Conservation (phyloP, 23 tunicate genomes). For the Trididemnum clinides region DNA sequence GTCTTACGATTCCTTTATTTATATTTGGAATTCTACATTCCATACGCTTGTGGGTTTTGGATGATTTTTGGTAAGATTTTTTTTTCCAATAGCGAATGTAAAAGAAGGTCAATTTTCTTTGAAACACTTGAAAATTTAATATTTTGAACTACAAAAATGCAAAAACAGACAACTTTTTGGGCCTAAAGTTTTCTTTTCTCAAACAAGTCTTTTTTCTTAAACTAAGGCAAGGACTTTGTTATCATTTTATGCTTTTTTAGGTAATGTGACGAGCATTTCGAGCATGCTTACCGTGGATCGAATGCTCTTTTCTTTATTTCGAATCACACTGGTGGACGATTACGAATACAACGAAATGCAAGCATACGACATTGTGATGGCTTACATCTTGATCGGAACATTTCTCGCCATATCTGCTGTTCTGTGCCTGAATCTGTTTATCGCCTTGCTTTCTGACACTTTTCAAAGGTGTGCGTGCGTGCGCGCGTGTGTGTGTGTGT, state of each 20-base stretch:
- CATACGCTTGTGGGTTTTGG: slow-evolving; percentile 90
- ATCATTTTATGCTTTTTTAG: too few species aligned
- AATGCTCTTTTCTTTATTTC: slow-evolving; percentile 82
- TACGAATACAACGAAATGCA: slow-evolving; percentile 85
- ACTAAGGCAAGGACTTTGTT: too few species aligned
- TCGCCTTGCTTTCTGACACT: slow-evolving; percentile 95
- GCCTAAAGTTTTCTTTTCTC: too few species aligned
- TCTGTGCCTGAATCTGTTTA: slow-evolving; percentile 86
- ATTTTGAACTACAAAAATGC: too few species aligned
- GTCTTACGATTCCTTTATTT: slow-evolving; percentile 74
- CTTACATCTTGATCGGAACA: slow-evolving; percentile 79
- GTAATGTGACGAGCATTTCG: slow-evolving; percentile 38
- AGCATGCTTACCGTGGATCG: slow-evolving; percentile 80
- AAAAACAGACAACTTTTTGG: too few species aligned
- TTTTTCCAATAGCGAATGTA: too few species aligned
- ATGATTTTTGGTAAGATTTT: slow-evolving; percentile 94
- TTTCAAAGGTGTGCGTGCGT: slow-evolving; percentile 96
- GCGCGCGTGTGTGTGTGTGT: too few species aligned
- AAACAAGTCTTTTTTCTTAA: too few species aligned
- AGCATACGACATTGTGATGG: slow-evolving; percentile 81
- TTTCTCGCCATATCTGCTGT: slow-evolving; percentile 82
- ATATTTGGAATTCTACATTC: slow-evolving; percentile 88
- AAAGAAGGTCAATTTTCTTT: too few species aligned
- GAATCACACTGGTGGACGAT: slow-evolving; percentile 93
- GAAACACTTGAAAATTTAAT: too few species aligned